These are phyloP conservation scores for Palythoa grandis DNA, from an alignment of 92 coral and sea anemone species.

Conservation along the genomic window DNA sequence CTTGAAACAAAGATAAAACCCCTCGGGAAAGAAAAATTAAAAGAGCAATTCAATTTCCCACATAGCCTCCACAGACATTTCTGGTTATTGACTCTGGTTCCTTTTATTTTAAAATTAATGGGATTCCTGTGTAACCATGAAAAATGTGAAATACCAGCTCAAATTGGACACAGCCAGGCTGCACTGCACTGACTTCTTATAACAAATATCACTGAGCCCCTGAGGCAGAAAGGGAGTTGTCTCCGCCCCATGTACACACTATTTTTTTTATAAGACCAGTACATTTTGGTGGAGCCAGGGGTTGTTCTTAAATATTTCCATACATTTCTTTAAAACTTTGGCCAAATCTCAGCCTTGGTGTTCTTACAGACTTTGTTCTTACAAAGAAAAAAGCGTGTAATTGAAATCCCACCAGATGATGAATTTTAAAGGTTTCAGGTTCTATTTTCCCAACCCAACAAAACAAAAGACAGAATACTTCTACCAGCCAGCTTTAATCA, in stretches of 20 bases:
- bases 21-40: background rate
- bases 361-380: background rate
- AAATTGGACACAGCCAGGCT: slow-evolving; percentile 16
- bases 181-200: slow-evolving; percentile 20
- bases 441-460: slow-evolving; percentile 3
- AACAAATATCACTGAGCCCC: slow-evolving; percentile 2
- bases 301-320: background rate
- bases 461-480: slow-evolving; percentile 10
- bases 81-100: slow-evolving; percentile 8
- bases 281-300: no score
- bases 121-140: slow-evolving; percentile 15
- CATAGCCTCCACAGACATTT: slow-evolving; percentile 7
- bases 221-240: background rate
- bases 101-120: background rate
- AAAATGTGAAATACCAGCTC: slow-evolving; percentile 2
- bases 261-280: no score
- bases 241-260: no score
- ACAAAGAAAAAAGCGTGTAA: slow-evolving; percentile 4
- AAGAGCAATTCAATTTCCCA: slow-evolving; percentile 20
- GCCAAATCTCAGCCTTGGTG: background rate
- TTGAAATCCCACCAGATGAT: slow-evolving; percentile 1
- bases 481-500: slow-evolving; percentile 12
- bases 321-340: background rate
- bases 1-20: slow-evolving; percentile 7
- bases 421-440: slow-evolving; percentile 10